Percentiles rank a stretch among this genome's conserved stretches.
Conservation (phyloP, 2,888 invertebrate species). For the Brachyptera risi region DNA sequence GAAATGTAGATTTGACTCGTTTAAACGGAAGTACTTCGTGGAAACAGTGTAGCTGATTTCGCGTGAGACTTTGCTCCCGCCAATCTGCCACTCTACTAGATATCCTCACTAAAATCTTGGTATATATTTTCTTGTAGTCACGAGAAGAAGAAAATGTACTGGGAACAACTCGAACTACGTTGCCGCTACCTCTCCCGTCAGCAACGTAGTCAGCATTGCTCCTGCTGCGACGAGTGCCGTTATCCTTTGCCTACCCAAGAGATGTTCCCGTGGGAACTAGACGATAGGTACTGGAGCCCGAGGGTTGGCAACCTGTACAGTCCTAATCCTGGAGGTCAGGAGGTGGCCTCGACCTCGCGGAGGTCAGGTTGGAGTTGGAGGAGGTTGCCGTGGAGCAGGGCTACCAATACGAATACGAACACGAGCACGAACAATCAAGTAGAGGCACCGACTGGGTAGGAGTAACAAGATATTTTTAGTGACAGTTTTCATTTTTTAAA, state of each 20-base stretch:
- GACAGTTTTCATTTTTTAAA: too few relatives aligned
- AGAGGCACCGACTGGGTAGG: too few relatives aligned
- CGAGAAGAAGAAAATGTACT: slow-evolving; percentile 91
- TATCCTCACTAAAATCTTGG: slow-evolving; percentile 20
- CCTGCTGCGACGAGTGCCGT: slow-evolving; percentile 68
- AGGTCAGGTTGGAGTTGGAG: slow-evolving; percentile 41
- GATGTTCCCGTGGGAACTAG: slow-evolving; percentile 56
- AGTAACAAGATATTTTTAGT: too few relatives aligned
- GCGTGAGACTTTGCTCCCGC: too few relatives aligned
- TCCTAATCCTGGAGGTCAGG: slow-evolving; percentile 66
- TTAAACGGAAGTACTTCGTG: too few relatives aligned
- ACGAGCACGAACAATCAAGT: too few relatives aligned
- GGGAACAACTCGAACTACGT: slow-evolving; percentile 84
- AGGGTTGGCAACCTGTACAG: slow-evolving; percentile 78
- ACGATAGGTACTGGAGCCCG: slow-evolving; percentile 43
- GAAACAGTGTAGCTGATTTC: too few relatives aligned
- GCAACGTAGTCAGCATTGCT: slow-evolving; percentile 50
- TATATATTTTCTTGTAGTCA: slow-evolving; percentile 62
- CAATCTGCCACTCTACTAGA: too few relatives aligned
- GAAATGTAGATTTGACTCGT: too few relatives aligned
- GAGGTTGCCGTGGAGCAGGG: slow-evolving; percentile 44
- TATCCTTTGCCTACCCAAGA: slow-evolving; percentile 52
- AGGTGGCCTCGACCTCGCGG: slow-evolving; percentile 27
- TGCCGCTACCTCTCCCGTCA: slow-evolving; percentile 74
- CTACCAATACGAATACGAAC: too few relatives aligned